Base-by-base conservation (phyloP, 2,113 vertebrate species). In the Oenanthe melanoleuca region DNA sequence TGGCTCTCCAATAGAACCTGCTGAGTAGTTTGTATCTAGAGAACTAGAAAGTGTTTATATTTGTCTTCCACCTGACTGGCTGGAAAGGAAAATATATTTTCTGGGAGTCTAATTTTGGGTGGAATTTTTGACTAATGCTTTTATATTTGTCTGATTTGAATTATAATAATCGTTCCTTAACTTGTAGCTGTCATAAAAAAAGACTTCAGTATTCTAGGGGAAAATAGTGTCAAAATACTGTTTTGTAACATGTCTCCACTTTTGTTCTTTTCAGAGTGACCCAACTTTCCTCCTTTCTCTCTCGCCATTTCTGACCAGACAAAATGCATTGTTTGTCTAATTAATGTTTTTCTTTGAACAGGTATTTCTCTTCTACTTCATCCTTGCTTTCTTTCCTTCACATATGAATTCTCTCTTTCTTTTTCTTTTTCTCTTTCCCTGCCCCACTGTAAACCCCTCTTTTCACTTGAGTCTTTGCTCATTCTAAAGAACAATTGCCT, bases 241-340 rank as follows among this genome's bases (percentile, higher is more conserved):
- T 55, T 93, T 88, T 73, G 28, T 94, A 96, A 96, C 55, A 56
- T 33, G 84, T 95, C 25, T 93, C 49, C 87, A 79, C 73, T 93
- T 89, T 64, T 89, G 44, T 93, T 95, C 87, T 95, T 96, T 91
- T 85, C 92, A 96, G 83, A 95, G 89, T 91, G 89, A 80, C 78
- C n/a, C 93, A 95, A 49, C 73, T 94, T 95, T 79, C 69, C 53
- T 96, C 49, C 73, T 89, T 94, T 93, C 61, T 96, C 56, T 87
- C 69, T 92, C 21, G 3, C 56, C 61, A 91, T 95, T 96, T 92
- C 80, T 95, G 89, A 91, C 78, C 65, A 86, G 91, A 93, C 60
- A 94, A 94, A 96, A 95, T 94, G 56, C 86, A 85, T 93, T 94
- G 70, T 93, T 86, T 96, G 45, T 84, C 77, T 97, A 97, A 97